Conservation (phyloP, 2,888 invertebrate genomes). For the Orthosia gracilis region DNA sequence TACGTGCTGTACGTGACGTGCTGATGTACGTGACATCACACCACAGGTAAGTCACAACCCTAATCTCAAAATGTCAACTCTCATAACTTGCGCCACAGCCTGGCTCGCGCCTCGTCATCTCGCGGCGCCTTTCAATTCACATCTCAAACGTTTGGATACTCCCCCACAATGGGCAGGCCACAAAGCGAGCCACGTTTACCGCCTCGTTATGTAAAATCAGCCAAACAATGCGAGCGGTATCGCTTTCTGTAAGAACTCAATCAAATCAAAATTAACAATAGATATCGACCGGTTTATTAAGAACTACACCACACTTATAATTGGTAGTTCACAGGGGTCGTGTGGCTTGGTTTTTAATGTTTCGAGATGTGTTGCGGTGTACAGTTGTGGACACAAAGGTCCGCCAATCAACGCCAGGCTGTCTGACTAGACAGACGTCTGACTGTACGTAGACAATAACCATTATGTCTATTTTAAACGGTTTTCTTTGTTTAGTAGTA, state of each 20-base stretch:
- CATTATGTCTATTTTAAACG: conserved; percentile 37
- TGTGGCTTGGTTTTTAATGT: conserved; percentile 54
- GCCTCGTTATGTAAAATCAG: conserved; percentile 89
- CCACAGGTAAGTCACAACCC: neutral
- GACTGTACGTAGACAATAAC: conserved; percentile 50
- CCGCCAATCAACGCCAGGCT: conserved; percentile 68
- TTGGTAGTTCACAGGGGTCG: conserved; percentile 64
- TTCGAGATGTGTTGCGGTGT: conserved; percentile 54
- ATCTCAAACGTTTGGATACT: conserved; percentile 87
- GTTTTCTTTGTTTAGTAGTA: conserved; percentile 51
- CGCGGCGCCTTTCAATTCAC: conserved; percentile 89
- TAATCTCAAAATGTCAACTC: neutral
- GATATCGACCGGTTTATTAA: conserved; percentile 73
- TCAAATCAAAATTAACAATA: conserved; percentile 89
- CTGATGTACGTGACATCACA: too few relatives aligned
- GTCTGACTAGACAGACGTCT: conserved; percentile 58
- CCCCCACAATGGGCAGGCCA: conserved; percentile 84
- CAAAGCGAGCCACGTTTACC: conserved; percentile 86
- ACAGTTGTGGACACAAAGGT: conserved; percentile 67
- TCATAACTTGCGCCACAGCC: conserved; percentile 61
- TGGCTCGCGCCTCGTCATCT: conserved; percentile 87
- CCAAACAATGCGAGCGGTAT: conserved; percentile 88
- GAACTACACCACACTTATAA: conserved; percentile 64
- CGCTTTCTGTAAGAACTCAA: conserved; percentile 89
- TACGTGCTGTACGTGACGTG: too few relatives aligned